Base-by-base conservation (phyloP, 2,113 vertebrate genomes). In the Passer montanus region DNA sequence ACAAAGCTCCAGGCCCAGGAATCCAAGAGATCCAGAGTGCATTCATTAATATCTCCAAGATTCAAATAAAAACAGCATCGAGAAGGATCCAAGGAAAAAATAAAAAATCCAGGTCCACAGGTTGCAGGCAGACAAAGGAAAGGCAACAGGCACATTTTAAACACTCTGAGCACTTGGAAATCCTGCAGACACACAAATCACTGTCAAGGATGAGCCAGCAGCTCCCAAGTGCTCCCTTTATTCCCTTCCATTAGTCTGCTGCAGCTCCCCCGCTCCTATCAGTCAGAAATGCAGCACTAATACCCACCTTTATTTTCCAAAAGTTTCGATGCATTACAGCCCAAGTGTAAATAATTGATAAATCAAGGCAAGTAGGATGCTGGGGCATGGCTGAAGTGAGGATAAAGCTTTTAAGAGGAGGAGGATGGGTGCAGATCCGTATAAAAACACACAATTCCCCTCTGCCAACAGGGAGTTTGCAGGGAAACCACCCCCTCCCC, bases 161-260 rank as follows among this genome's bases (percentile, higher is more conserved):
- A 79, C 8, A 62, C 47, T 15, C 27, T 1, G 39, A 59, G 77
- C 94, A n/a, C 90, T 95, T 94, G 94, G 94, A 94, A 93, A 97
- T 96, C 83, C 96, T 52, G 3, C 62, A 96, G 95, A 90, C 90
- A 78, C 28, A 97, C 95, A 97, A 95, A 98, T 97, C 97, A 97
- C 91, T 97, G 96, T 96, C 97, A 97, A 78, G 92, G 13, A 59
- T 18, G 85, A 97, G 93, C 64, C 97, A 92, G 97, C 95, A 92
- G 89, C 96, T 97, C 94, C 90, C 91, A 53, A 97, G 92, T 74
- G 66, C 76, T 90, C 75, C 95, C 88, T 95, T 94, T 58, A 87
- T 95, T 93, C 95, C 90, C 91, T 97, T 97, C 96, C 95, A 97
- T 98, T 96, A 97, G 92, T 30, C 93, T 94, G 89, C 55, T 85